phyloP scores from a whole-genome alignment of 2,797 vertebrate genomes.

The Falco cherrug region DNA sequence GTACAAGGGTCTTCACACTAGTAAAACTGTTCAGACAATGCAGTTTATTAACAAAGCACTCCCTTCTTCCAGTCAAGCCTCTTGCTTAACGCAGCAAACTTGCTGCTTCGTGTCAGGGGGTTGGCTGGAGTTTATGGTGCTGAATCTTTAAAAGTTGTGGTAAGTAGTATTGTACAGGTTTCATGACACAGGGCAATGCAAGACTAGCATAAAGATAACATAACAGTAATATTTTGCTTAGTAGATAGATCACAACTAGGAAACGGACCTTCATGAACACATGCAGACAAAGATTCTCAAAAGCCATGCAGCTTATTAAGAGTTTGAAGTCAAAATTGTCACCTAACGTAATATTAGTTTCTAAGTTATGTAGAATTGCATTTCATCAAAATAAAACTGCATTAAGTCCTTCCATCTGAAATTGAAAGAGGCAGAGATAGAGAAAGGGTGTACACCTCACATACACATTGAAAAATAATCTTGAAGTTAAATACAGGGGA shows the following conservation, averaged over 20 bases:
- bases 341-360: slow-evolving; percentile 59
- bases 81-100: slow-evolving; percentile 25
- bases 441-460: background rate
- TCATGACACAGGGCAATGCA: slow-evolving; percentile 4
- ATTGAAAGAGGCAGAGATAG: background rate
- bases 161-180: slow-evolving; percentile 1
- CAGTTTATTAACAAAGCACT: slow-evolving; percentile 63
- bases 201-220: background rate
- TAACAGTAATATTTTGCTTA: background rate
- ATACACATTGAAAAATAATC: background rate
- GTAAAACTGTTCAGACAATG: slow-evolving; percentile 72
- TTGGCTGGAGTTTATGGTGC: slow-evolving; percentile 34
- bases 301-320: slow-evolving; percentile 32
- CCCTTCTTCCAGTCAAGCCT: slow-evolving; percentile 45
- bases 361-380: slow-evolving; percentile 1
- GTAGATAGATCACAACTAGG: background rate
- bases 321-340: slow-evolving; percentile 44
- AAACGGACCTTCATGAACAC: background rate
- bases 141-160: slow-evolving; percentile 34
- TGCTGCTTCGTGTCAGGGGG: slow-evolving; percentile 10
- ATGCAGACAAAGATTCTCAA: slow-evolving; percentile 21
- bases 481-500: background rate
- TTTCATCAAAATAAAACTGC: background rate
- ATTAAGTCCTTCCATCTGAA: background rate
- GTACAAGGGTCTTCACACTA: slow-evolving; percentile 58